Evolutionary conservation across 2,888 invertebrate species (phyloP), one percentile per base, ranked within the genome.

Genomic region (Pammene fasciana): DNA sequence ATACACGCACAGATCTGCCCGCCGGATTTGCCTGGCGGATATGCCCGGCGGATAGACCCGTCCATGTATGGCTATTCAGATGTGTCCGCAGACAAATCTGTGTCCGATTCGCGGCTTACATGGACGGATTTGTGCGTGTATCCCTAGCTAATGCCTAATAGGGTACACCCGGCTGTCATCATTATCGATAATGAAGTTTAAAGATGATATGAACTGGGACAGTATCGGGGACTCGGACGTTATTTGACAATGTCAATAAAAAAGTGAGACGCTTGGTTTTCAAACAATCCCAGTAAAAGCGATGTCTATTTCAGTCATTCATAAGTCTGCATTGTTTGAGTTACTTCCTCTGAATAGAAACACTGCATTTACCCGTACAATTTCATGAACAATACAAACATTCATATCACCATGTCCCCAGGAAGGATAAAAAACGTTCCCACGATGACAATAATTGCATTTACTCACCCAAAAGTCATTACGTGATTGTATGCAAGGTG

Each of bases 401-500:
- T 61, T 54, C 50, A 67, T 54, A 67, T 65, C 68, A 43, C 52
- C 52, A 65, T 60, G 68, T 71, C 61, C 62, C 79, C 84, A 83
- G 86, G 86, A 88, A 86, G 73, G 73, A 76, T 78, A 78, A 76
- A 75, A 79, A 80, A 73, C 75, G 81, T 92, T 92, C 91, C 89
- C 92, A 91, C 90, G 88, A 80, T 82, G 82, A 79, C 79, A 83
- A 86, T 86, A 89, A 90, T 90, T 88, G 86, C 86, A 85, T 87
- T 88, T 84, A 81, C 83, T 82, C 81, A 78, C 81, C 83, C 82
- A 84, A 86, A 85, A 85, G 82, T 85, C 81, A 86, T 88, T 86
- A 90, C 92, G 92, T 92, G 92, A 90, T 89, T 86, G 81, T 86
- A 86, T 86, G 86, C 86, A 78, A 84, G 85, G 83, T 82, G 76